These are phyloP conservation scores for Clarias platycephalus DNA, from an alignment of 2,797 vertebrate genomes.

Conservation along the genomic window DNA sequence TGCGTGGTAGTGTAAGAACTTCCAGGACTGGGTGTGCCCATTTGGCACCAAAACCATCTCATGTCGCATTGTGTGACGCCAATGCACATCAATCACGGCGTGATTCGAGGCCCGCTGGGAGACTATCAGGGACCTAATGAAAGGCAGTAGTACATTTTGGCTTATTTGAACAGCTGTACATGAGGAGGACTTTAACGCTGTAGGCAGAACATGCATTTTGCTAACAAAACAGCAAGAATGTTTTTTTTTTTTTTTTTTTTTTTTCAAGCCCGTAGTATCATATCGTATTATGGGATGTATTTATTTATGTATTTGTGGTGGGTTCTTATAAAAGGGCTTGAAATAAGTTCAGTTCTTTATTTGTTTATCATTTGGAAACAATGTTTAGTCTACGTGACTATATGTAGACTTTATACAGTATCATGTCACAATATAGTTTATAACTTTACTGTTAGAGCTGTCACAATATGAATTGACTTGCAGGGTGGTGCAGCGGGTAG, in stretches of 20 bases:
- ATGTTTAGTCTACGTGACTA: background rate
- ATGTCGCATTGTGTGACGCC: background rate
- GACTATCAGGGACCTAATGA: background rate
- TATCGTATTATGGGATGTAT: background rate
- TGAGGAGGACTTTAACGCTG: background rate
- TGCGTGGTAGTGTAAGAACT: background rate
- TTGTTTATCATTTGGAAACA: background rate
- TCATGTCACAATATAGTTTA: background rate
- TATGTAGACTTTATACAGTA: background rate
- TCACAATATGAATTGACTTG: background rate
- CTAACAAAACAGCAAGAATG: background rate
- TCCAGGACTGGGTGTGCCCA: conserved; percentile 25
- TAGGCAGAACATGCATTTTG: background rate
- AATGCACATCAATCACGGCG: conserved; percentile 7
- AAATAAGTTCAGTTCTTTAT: background rate
- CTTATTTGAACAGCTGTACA: conserved; percentile 10
- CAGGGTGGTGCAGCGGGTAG: too few relatives aligned
- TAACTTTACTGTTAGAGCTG: background rate
- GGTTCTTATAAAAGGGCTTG: background rate
- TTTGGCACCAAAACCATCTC: conserved; percentile 19
- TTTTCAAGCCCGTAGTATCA: background rate
- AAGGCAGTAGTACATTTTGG: conserved; percentile 13
- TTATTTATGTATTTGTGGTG: too few relatives aligned
- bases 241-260: background rate
- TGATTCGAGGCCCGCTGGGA: background rate